Evolutionary conservation across 2,888 invertebrate genomes (phyloP), one percentile per base, ranked within the genome.

Genomic region (Dolichopus griseipennis): DNA sequence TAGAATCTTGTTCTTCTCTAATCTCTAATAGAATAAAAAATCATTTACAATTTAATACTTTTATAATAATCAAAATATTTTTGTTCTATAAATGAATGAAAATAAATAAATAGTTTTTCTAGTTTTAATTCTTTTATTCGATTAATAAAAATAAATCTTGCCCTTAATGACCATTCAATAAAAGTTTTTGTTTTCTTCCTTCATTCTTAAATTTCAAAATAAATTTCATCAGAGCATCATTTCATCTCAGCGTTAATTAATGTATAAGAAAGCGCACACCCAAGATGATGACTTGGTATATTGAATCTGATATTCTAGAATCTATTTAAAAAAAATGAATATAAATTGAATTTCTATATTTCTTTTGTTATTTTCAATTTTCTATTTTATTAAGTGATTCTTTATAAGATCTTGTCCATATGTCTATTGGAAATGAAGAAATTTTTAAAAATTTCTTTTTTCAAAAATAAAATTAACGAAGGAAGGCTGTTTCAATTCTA

Each of bases 121-220:
- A n/a, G n/a, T n/a, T n/a, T 41, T 41, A 41, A 41, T 41, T 52
- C 52, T 52, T 52, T 18, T 52, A 18, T 18, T 15, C 52, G n/a
- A 18, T 18, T 52, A 52, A 52, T 52, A 41, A 41, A 41, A 41
- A 41, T 41, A 52, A 52, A 52, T 52, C 18, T 52, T 52, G 15
- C 15, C 52, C 52, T 52, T 52, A 52, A 52, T 52, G 52, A 52
- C 52, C 52, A 52, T 52, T 52, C 52, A n/a, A 52, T 12, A 52
- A 27, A 27, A 4, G 2, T 27, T 27, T 27, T 52, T 37, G 4
- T 52, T 52, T 52, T 18, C 18, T 37, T 37, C 8, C 8, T 8
- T 37, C 2, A 1, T 37, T 37, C 37, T 37, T 10, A 10, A 10
- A 37, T 37, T 37, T 37, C 12, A 37, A 27, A 27, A 27, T 2